Percentiles rank a stretch among this genome's conserved stretches.
Conservation (phyloP, 2,113 vertebrate genomes). For the Ceuthmochares aereus region DNA sequence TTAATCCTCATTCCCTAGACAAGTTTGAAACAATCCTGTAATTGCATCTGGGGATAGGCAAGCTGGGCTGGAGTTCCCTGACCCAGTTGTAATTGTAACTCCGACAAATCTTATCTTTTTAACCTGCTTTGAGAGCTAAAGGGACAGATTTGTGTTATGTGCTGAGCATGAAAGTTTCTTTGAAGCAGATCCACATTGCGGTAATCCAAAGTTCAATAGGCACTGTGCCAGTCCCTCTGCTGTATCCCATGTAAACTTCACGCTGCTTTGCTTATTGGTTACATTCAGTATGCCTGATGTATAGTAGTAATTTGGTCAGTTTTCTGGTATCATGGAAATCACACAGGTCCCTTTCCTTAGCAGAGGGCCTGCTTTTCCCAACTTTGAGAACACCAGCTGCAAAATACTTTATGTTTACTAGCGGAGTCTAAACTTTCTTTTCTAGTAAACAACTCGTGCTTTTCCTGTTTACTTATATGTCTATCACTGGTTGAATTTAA, state of each 20-base stretch:
- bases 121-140: slow-evolving; percentile 40
- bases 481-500: slow-evolving; percentile 46
- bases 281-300: not conserved
- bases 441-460: slow-evolving; percentile 19
- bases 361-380: slow-evolving; percentile 21
- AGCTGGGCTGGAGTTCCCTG: not conserved
- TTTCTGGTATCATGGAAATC: not conserved
- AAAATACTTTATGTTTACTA: not conserved
- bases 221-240: not conserved
- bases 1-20: not conserved
- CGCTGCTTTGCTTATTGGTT: slow-evolving; percentile 11
- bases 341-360: not conserved
- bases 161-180: not conserved
- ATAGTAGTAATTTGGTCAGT: slow-evolving; percentile 5
- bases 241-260: not conserved
- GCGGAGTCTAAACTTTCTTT: slow-evolving; percentile 1
- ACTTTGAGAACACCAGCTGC: slow-evolving; percentile 11
- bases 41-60: not conserved
- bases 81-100: not conserved
- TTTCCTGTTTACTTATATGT: slow-evolving; percentile 59
- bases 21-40: slow-evolving; percentile 2
- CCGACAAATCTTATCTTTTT: not conserved
- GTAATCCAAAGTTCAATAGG: not conserved
- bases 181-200: not conserved
- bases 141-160: not conserved